Conservation (phyloP, 2,113 vertebrate species). For the Ophthalmolycus amberensis region DNA sequence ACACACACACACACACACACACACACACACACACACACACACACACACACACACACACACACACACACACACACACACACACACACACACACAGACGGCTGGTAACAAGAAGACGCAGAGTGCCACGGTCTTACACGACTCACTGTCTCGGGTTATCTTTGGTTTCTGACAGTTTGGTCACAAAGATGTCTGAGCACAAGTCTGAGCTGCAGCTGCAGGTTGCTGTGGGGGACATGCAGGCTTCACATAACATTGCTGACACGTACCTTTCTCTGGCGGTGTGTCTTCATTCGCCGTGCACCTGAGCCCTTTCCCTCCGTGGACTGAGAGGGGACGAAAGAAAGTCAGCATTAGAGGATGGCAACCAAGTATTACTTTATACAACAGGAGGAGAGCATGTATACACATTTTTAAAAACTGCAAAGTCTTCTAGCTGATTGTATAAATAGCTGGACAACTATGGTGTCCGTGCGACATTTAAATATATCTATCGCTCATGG, state of each 20-base stretch:
- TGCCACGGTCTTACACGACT: no score
- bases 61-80: conserved; percentile 4
- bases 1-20: conserved; percentile 6
- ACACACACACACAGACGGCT: neutral
- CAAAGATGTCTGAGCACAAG: conserved; percentile 16
- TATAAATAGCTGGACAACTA: neutral
- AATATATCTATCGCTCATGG: neutral
- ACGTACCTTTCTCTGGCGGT: conserved; percentile 95
- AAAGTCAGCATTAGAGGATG: conserved; percentile 6
- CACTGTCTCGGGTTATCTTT: neutral
- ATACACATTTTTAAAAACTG: neutral
- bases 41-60: neutral
- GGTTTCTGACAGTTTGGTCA: conserved; percentile 17
- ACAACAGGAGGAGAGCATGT: neutral
- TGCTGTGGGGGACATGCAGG: conserved; percentile 9
- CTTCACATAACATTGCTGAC: conserved; percentile 25
- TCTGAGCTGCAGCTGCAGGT: conserved; percentile 12
- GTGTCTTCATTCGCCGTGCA: conserved; percentile 95
- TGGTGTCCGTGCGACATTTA: neutral
- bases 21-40: neutral
- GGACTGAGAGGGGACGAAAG: conserved; percentile 82
- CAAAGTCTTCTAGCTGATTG: neutral
- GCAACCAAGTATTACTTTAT: neutral
- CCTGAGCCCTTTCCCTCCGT: conserved; percentile 96
- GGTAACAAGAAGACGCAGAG: no score